phyloP scores from a whole-genome alignment of 2,113 vertebrate species.

The Tetrax tetrax region DNA sequence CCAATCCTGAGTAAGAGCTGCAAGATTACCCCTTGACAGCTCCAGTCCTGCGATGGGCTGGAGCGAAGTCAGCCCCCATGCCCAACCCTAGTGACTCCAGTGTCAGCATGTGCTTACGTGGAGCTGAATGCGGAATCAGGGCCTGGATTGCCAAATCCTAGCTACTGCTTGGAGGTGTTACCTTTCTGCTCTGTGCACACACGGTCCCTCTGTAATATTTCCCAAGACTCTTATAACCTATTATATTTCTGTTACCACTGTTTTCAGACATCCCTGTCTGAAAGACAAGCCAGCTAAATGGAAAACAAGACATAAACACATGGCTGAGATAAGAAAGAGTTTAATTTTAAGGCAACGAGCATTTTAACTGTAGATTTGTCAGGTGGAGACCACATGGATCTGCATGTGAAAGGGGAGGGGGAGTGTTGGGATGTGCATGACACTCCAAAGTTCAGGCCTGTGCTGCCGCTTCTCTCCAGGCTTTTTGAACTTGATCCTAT shows the following conservation, averaged over 20 bases:
- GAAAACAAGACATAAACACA: not conserved
- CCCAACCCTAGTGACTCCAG: not conserved
- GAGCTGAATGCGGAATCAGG: not conserved
- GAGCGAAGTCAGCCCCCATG: not conserved
- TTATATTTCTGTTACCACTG: not conserved
- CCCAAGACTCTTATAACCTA: not conserved
- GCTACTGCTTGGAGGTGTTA: not conserved
- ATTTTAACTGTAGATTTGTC: not conserved
- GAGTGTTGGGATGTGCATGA: not conserved
- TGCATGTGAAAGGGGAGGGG: not conserved
- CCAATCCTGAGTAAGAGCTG: not conserved
- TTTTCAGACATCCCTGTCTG: not conserved
- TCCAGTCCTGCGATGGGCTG: rapidly evolving
- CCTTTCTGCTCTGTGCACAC: not conserved
- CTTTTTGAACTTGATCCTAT: not conserved
- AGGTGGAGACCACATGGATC: conserved; percentile 55
- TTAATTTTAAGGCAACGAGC: not conserved
- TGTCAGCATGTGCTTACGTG: not conserved
- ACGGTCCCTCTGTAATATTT: not conserved
- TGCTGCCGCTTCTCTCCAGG: not conserved
- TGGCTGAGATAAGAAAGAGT: not conserved
- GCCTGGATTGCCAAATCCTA: not conserved
- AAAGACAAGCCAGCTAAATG: not conserved
- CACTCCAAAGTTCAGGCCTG: not conserved
- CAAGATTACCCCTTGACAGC: not conserved